Evolutionary conservation across 2,888 invertebrate species (phyloP), one percentile per base, ranked within the genome.

Genomic region (Conchocele bisecta): DNA sequence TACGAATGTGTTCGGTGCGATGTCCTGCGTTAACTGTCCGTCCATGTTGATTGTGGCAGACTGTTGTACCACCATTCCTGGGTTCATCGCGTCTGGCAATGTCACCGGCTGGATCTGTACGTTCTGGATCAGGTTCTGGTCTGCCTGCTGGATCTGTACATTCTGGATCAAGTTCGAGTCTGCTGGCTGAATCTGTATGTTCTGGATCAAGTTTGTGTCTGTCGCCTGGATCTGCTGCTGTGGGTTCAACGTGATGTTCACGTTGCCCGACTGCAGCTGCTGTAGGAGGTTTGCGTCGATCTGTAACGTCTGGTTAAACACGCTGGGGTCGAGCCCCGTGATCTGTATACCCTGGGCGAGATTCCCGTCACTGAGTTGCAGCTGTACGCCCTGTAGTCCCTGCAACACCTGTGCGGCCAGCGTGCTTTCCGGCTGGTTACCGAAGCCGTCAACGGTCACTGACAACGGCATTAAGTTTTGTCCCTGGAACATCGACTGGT

Each of bases 251-350:
- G 90, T 89, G 33, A 91, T 87, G 71, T 89, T 90, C 20, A 90
- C 72, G 80, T 89, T 91, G 24, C 91, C 89, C 44, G 88, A 88
- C 70, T 91, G 91, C 58, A 92, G 80, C 79, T 91, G 92, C 75
- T 92, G 92, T 29, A 92, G 79, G 9, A 93, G 81, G 39, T 89
- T 87, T 9, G 93, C 92, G 66, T 93, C 92, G 7, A 93, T 91
- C 71, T 92, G 92, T 4, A 92, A 77, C 2, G 91, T 85, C 81
- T 93, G 93, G 15, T 86, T 80, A 28, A 91, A 71, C 54, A 89
- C 56, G 44, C 72, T 83, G 22, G 92, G 85, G 72, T 92, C 92
- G 1, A 92, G 81, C 0, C 91, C 90, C 0, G 90, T 81, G 24
- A 92, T 88, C 69, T 91, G 91, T 42, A 92, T 86, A 15, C 90